Evolutionary conservation across 1,140 invertebrate genomes (phyloP), one percentile per base, ranked within the genome.

Genomic region (Meloidogyne exigua): DNA sequence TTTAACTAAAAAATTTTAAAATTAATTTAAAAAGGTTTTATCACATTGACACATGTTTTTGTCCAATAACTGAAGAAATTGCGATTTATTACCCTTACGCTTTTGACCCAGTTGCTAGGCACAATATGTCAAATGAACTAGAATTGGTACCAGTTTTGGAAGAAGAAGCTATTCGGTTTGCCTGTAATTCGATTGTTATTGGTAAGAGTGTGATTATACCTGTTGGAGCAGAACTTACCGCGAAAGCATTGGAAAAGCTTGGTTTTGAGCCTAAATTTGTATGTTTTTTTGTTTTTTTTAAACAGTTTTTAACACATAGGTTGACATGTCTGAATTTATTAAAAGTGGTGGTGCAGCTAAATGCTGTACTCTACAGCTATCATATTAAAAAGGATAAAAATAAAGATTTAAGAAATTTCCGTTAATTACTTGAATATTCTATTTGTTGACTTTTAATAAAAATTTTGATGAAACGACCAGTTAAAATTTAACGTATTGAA

Each of bases 21-120:
- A 32, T 32, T n/a, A n/a, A 32, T 32, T 32, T 66, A 82, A 79
- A 39, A 66, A 85, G 85, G 26, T 87, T 87, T 75, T 87, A 87
- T 68, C 86, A 87, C 67, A 87, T 87, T 57, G 86, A 87, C 77
- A 87, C 85, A 1, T 87, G 85, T 44, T 88, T 87, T 75, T 87
- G 85, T 66, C 85, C 85, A 39, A 72, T 87, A 4, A 82, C 72
- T 68, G 81, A 81, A 12, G 80, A 88, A 36, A 18, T 86, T 3
- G 85, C 86, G 2, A 75, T 87, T 42, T 87, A 81, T 39, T 87
- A 85, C 66, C 85, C 85, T 1, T 75, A 87, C 62, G 85, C 85
- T 9, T 87, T 87, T 68, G 86, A 85, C 57, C 79, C 79, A 21
- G 74, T 87, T 39, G 81, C 86, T 10, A 81, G 81, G 25, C 81